Conservation (phyloP, 1,140 invertebrate species). For the Bradynema listronoti region DNA sequence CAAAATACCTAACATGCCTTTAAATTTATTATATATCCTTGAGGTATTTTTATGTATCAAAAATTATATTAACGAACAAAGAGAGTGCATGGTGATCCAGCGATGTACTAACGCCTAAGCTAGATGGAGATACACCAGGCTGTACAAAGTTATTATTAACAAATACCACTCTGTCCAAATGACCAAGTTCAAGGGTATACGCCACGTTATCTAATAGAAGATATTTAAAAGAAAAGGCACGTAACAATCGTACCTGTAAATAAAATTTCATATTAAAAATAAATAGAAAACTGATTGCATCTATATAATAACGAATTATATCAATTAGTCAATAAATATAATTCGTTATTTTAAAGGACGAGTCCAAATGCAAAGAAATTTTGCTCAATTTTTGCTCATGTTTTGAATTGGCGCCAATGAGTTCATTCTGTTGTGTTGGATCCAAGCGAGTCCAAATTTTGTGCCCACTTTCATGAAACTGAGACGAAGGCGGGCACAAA, state of each 20-base stretch:
- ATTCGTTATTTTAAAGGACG: too few species aligned
- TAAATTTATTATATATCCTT: background rate
- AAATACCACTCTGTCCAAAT: conserved; percentile 33
- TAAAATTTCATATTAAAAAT: background rate
- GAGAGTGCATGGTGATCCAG: conserved; percentile 24
- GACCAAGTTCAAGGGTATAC: conserved; percentile 47
- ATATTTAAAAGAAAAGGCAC: conserved; percentile 45
- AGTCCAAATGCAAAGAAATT: too few species aligned
- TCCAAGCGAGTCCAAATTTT: too few species aligned
- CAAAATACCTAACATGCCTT: background rate
- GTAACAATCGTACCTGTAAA: conserved; percentile 43
- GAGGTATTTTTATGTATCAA: conserved; percentile 2
- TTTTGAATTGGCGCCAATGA: too few species aligned
- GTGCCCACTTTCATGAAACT: too few species aligned
- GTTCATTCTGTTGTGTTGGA: too few species aligned
- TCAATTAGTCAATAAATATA: too few species aligned
- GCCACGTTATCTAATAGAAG: conserved; percentile 49
- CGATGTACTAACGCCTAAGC: conserved; percentile 10
- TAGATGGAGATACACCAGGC: conserved; percentile 13
- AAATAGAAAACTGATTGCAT: background rate
- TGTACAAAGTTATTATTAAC: conserved; percentile 40
- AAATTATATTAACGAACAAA: conserved; percentile 27
- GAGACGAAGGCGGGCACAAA: too few species aligned
- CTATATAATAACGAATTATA: too few species aligned
- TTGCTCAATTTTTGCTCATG: too few species aligned